These are phyloP conservation scores for Eristalinus sepulchralis DNA, from an alignment of 2,888 invertebrate species.

Conservation along the genomic window DNA sequence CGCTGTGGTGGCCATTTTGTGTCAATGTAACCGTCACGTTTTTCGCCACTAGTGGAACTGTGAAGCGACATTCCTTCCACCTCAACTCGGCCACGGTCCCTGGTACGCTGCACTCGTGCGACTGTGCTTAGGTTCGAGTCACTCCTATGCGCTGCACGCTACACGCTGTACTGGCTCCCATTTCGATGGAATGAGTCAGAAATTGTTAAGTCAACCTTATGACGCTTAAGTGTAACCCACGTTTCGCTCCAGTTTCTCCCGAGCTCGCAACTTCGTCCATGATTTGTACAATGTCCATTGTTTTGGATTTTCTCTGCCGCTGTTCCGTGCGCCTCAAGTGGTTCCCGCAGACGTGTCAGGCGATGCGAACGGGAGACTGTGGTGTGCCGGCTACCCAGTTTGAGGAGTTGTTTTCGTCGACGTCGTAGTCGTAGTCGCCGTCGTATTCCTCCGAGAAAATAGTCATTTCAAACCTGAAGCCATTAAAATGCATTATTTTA, in stretches of 20 bases:
- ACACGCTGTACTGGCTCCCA: not conserved
- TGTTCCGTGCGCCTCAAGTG: constrained; percentile 59
- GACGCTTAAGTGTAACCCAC: constrained; percentile 68
- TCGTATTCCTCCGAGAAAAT: constrained; percentile 31
- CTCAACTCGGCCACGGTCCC: not conserved
- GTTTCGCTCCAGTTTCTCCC: constrained; percentile 65
- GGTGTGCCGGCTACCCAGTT: not conserved
- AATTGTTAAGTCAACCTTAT: constrained; percentile 70
- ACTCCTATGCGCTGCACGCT: not conserved
- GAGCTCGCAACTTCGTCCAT: constrained; percentile 65
- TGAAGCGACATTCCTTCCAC: constrained; percentile 30
- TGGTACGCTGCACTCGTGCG: constrained; percentile 23
- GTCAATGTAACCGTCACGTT: constrained; percentile 48
- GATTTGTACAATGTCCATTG: constrained; percentile 71
- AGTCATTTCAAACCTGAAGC: constrained; percentile 63
- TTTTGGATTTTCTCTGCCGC: constrained; percentile 53
- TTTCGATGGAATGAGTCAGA: constrained; percentile 23
- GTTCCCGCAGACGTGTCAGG: constrained; percentile 62
- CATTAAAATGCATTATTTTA: constrained; percentile 71
- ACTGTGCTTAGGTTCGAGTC: constrained; percentile 21
- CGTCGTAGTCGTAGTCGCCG: constrained; percentile 35
- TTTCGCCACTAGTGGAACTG: not conserved
- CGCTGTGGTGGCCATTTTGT: constrained; percentile 19
- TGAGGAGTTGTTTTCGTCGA: constrained; percentile 54
- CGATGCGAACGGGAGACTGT: constrained; percentile 14